phyloP scores from a whole-genome alignment of 1,140 invertebrate species.

The Drosophila dunni region DNA sequence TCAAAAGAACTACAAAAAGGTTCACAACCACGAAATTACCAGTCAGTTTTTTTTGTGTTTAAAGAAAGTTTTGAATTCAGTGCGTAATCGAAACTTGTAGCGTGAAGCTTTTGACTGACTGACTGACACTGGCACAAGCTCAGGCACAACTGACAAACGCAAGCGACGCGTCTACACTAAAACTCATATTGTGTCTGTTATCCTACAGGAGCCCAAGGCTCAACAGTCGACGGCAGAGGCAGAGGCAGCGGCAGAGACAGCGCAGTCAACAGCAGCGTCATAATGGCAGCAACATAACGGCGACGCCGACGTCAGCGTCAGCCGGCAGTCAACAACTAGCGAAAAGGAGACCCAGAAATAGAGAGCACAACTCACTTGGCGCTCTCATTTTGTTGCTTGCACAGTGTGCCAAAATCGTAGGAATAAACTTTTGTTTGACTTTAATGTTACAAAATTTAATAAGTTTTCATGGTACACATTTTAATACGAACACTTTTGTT shows the following conservation, averaged over 20 bases:
- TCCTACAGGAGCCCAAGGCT: constrained; percentile 45
- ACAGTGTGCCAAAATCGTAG: constrained; percentile 19
- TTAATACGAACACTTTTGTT: too few species aligned
- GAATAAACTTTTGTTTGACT: too few species aligned
- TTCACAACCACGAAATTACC: constrained; percentile 72
- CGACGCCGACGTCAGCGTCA: not conserved
- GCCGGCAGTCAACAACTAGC: constrained; percentile 64
- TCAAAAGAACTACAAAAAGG: constrained; percentile 68
- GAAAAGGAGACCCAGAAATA: constrained; percentile 42
- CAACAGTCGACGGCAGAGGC: constrained; percentile 50
- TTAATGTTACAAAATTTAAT: too few species aligned
- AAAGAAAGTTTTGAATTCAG: not conserved
- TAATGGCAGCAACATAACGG: not conserved
- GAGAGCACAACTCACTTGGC: constrained; percentile 18
- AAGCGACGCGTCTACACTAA: constrained; percentile 71
- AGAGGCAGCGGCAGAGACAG: constrained; percentile 39
- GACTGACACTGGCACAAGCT: constrained; percentile 72
- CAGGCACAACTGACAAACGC: constrained; percentile 74
- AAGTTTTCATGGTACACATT: too few species aligned
- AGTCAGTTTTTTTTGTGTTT: constrained; percentile 37
- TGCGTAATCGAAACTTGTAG: constrained; percentile 9
- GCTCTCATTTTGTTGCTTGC: constrained; percentile 29
- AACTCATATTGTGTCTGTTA: constrained; percentile 29
- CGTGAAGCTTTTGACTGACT: constrained; percentile 33
- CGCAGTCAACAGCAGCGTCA: constrained; percentile 21